These are phyloP conservation scores for Andinoacara biseriatus DNA, from an alignment of 2,113 vertebrate species.

Conservation along the genomic window DNA sequence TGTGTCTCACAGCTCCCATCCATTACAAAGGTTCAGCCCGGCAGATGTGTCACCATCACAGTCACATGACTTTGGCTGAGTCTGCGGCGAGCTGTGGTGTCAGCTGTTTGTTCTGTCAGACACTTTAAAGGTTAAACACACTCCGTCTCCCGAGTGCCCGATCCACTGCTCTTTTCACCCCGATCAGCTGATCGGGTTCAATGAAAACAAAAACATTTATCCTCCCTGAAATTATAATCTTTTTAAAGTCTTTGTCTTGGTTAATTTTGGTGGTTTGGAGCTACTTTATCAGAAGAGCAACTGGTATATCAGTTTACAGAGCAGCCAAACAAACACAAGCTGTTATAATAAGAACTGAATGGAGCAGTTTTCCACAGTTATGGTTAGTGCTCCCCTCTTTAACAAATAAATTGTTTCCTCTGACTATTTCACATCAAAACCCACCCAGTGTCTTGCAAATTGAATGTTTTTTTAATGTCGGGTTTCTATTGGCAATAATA, in stretches of 20 bases:
- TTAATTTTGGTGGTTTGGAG: background rate
- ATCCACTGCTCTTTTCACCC: background rate
- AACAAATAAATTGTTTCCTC: conserved; percentile 8
- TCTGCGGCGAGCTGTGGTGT: conserved; percentile 14
- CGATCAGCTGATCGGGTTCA: conserved; percentile 3
- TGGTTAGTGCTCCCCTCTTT: background rate
- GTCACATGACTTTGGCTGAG: conserved; percentile 51
- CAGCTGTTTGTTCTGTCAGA: conserved; percentile 39
- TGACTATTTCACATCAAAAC: conserved; percentile 9
- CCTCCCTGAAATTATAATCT: no score
- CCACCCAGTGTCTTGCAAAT: background rate
- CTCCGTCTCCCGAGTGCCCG: background rate
- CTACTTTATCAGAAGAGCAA: background rate
- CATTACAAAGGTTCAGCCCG: conserved; percentile 44
- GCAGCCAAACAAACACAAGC: conserved; percentile 14
- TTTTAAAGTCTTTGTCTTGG: background rate
- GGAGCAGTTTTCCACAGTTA: background rate
- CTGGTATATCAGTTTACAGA: background rate
- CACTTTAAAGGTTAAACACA: conserved; percentile 41
- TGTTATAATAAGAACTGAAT: conserved; percentile 12
- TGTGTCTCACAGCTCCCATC: conserved; percentile 49
- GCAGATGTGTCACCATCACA: conserved; percentile 56
- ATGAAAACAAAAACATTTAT: background rate
- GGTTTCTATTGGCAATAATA: background rate
- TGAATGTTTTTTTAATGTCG: background rate